phyloP scores from a whole-genome alignment of 2,113 vertebrate species.

The Atherinomorus stipes region DNA sequence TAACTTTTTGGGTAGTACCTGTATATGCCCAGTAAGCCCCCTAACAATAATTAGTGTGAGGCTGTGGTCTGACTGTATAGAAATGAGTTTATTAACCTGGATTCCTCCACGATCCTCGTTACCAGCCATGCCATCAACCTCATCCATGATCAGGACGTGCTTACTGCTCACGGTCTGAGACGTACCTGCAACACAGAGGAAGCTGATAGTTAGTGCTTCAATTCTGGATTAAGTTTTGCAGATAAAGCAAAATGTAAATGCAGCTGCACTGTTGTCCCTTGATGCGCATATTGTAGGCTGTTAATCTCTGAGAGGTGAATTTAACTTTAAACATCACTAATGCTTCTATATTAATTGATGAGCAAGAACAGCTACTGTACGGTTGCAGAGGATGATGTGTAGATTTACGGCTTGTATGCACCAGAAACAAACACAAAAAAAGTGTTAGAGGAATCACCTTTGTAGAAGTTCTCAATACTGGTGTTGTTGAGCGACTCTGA shows the following conservation, averaged over 20 bases:
- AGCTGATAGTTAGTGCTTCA: background rate
- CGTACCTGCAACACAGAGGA: conserved; percentile 76
- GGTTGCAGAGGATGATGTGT: too few species aligned
- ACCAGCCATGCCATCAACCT: conserved; percentile 98
- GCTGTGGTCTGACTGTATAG: background rate
- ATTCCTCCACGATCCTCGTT: conserved; percentile 96
- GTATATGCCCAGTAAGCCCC: too few species aligned
- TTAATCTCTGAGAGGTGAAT: too few species aligned
- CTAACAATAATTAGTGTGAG: too few species aligned
- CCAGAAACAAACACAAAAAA: background rate
- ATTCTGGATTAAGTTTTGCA: background rate
- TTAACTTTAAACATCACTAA: too few species aligned
- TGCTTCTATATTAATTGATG: too few species aligned
- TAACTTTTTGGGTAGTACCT: too few species aligned
- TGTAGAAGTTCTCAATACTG: conserved; percentile 93
- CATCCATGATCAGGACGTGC: conserved; percentile 97
- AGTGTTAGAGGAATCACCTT: conserved; percentile 83
- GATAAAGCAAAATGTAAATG: too few species aligned
- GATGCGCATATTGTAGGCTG: too few species aligned
- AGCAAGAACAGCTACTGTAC: too few species aligned
- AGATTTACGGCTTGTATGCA: background rate
- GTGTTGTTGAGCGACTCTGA: conserved; percentile 96
- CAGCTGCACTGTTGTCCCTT: too few species aligned
- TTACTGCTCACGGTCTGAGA: conserved; percentile 85
- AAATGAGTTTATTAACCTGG: conserved; percentile 84